Conservation (phyloP, 2,888 invertebrate species). For the Neuroscelio doddi region DNA sequence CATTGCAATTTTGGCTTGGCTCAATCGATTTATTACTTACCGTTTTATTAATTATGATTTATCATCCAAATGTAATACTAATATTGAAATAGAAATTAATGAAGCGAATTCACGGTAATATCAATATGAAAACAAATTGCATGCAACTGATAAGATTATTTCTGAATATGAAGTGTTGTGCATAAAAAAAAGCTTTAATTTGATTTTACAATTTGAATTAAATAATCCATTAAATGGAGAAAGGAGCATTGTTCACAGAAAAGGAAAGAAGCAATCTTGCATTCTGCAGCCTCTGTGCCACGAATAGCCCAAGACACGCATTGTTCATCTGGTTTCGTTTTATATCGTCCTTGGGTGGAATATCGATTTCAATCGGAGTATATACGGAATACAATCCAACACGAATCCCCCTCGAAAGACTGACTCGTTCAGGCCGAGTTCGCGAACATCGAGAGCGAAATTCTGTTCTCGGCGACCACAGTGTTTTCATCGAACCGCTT, state of each 20-base stretch:
- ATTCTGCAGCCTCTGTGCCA: conserved; percentile 36
- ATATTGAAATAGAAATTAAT: too few relatives aligned
- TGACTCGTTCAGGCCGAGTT: conserved; percentile 34
- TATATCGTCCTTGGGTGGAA: conserved; percentile 57
- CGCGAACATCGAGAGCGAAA: conserved; percentile 25
- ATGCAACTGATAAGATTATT: too few relatives aligned
- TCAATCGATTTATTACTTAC: too few relatives aligned
- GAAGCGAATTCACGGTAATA: too few relatives aligned
- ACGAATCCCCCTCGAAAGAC: conserved; percentile 51
- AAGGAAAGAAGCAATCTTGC: conserved; percentile 46
- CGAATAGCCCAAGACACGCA: conserved; percentile 53
- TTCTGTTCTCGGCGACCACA: conserved; percentile 17
- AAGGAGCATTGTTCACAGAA: conserved; percentile 1
- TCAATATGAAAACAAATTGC: too few relatives aligned
- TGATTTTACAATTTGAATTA: neutral
- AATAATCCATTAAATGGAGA: neutral
- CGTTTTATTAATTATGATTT: too few relatives aligned
- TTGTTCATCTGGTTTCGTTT: conserved; percentile 62
- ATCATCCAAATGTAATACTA: too few relatives aligned
- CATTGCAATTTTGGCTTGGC: too few relatives aligned
- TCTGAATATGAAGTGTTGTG: too few relatives aligned
- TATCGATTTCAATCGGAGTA: conserved; percentile 65
- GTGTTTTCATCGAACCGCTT: conserved; percentile 9
- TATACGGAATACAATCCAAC: conserved; percentile 60
- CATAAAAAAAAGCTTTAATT: too few relatives aligned